Evolutionary conservation across 2,797 vertebrate species (phyloP).

Genomic region (Falco berigora): DNA sequence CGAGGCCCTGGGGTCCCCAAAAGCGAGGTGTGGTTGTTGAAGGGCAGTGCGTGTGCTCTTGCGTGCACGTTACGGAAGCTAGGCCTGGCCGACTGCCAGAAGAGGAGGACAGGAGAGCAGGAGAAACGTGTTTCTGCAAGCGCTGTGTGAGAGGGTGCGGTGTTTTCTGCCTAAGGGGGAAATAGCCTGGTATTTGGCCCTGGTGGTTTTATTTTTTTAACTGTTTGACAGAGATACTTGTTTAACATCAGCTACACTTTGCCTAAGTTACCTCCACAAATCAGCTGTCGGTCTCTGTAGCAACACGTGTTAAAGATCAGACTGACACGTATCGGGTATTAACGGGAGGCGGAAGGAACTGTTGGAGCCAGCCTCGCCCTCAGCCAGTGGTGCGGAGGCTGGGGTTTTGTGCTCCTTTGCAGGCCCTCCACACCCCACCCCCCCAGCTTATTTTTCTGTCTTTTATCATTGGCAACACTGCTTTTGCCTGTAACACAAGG

Average conservation of each 20-base stretch:
- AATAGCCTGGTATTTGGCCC: background rate
- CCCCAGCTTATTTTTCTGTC: background rate
- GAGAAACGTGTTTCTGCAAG: background rate
- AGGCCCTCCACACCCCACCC: background rate
- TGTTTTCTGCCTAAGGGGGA: too few relatives aligned
- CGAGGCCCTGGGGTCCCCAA: background rate
- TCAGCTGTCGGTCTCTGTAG: background rate
- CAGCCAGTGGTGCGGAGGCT: background rate
- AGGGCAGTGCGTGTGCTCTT: background rate
- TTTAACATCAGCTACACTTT: background rate
- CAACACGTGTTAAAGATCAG: fast-evolving
- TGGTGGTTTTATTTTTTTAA: background rate
- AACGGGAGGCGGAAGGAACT: fast-evolving
- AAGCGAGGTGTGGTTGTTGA: background rate
- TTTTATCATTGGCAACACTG: fast-evolving
- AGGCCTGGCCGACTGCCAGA: background rate
- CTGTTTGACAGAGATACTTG: background rate
- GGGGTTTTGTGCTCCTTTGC: background rate
- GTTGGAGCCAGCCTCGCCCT: background rate
- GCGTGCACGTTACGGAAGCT: background rate
- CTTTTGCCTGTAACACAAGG: background rate
- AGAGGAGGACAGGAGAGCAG: background rate
- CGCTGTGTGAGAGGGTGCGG: fast-evolving
- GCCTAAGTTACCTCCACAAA: background rate
- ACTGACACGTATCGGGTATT: fast-evolving